Percentiles rank a stretch among this genome's conserved stretches.
These are phyloP conservation scores for Ctena decussata DNA, from an alignment of 2,888 invertebrate species.

Conservation along the genomic window DNA sequence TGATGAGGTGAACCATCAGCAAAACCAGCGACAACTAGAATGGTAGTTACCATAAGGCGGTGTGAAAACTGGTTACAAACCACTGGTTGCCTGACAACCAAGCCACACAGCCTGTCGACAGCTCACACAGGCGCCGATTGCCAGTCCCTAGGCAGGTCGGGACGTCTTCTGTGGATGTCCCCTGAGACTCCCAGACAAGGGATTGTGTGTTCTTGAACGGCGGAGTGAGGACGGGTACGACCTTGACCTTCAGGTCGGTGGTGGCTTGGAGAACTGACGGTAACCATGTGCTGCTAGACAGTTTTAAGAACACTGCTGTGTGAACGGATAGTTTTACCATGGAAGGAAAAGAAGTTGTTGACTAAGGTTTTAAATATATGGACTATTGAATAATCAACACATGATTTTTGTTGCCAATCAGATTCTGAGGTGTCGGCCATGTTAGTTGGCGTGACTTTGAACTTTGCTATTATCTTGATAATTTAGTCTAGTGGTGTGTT, in stretches of 20 bases:
- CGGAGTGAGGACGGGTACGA: not conserved
- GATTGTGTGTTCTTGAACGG: not conserved
- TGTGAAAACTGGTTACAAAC: constrained; percentile 8
- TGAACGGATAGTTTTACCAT: not conserved
- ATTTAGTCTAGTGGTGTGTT: constrained; percentile 10
- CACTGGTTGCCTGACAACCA: constrained; percentile 19
- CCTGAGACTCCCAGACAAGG: not conserved
- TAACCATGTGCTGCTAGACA: not conserved
- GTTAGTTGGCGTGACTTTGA: not conserved
- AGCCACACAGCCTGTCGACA: constrained; percentile 6
- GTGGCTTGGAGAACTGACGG: not conserved
- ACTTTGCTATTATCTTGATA: not conserved
- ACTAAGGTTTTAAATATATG: not conserved
- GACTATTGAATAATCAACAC: constrained; percentile 15
- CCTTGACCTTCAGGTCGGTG: not conserved
- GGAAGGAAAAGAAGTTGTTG: not conserved
- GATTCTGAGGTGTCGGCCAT: not conserved
- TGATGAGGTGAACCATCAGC: constrained; percentile 54
- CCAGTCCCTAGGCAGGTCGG: not conserved
- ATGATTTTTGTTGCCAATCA: constrained; percentile 11
- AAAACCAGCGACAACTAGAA: constrained; percentile 68
- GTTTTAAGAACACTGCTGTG: not conserved
- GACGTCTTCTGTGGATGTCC: not conserved
- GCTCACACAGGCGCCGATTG: not conserved
- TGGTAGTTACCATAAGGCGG: constrained; percentile 43